Percentiles rank a stretch among this genome's conserved stretches.
These are phyloP conservation scores for Callithrix jacchus DNA, from an alignment of 2,113 vertebrate species.

Conservation along the genomic window DNA sequence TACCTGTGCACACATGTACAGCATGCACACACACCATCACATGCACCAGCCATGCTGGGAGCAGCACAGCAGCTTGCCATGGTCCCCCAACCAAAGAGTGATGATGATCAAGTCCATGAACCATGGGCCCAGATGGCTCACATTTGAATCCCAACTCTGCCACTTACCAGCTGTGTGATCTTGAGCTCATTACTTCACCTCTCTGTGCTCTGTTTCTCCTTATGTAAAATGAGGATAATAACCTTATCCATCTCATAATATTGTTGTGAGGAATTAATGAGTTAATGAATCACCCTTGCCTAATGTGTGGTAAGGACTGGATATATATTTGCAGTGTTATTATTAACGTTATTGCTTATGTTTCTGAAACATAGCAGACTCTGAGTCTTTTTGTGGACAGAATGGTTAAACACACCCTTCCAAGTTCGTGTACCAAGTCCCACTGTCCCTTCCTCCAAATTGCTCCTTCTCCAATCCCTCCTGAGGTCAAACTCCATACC, in stretches of 20 bases:
- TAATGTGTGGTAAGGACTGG: too few relatives aligned
- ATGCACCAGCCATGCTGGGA: background rate
- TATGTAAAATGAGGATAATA: background rate
- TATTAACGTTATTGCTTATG: background rate
- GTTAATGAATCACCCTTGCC: background rate
- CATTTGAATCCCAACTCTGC: background rate
- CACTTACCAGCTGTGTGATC: background rate
- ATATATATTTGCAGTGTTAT: background rate
- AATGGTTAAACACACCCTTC: background rate
- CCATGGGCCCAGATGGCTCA: background rate
- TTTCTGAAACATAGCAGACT: background rate
- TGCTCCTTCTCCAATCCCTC: background rate
- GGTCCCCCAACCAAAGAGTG: background rate
- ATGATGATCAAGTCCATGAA: background rate
- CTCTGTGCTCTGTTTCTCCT: background rate
- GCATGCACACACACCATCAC: background rate
- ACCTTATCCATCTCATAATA: background rate
- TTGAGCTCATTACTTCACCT: background rate
- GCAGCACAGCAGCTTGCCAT: background rate
- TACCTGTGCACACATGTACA: fast-evolving
- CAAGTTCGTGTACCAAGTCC: background rate
- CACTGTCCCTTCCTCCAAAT: background rate
- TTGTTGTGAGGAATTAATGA: background rate
- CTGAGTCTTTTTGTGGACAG: background rate
- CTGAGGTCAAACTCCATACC: too few relatives aligned